phyloP scores from a whole-genome alignment of 2,888 invertebrate species.

The Pseudococcus viburni region DNA sequence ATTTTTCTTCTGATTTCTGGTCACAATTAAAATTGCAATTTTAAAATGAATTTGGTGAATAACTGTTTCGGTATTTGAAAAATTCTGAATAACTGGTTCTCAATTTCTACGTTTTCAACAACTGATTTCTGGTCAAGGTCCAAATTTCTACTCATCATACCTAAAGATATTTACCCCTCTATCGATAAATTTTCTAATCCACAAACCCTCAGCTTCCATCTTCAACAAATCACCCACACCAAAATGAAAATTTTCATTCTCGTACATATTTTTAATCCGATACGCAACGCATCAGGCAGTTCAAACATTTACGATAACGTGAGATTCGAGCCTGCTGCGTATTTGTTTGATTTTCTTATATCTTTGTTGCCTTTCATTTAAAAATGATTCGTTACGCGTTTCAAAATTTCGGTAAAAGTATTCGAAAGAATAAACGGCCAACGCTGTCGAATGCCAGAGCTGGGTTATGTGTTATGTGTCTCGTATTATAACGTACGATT shows the following conservation, averaged over 20 bases:
- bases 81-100: no score
- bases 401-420: slow-evolving; percentile 32
- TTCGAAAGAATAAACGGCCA: slow-evolving; percentile 21
- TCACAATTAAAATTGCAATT: no score
- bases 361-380: slow-evolving; percentile 34
- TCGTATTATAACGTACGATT: slow-evolving; percentile 5
- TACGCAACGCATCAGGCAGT: slow-evolving; percentile 5
- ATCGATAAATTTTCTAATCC: no score
- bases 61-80: no score
- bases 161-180: no score
- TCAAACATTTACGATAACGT: background rate
- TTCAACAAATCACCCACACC: no score
- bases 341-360: slow-evolving; percentile 55
- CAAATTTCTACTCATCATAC: no score
- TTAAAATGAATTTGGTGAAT: no score
- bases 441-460: background rate
- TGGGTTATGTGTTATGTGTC: background rate
- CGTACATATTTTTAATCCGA: background rate
- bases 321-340: slow-evolving; percentile 45
- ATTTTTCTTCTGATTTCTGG: no score
- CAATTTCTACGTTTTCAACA: no score
- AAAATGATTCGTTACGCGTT: slow-evolving; percentile 55
- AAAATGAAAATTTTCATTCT: background rate
- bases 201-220: no score
- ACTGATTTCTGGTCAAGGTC: no score